Percentiles rank a stretch among this genome's conserved stretches.
phyloP scores from a whole-genome alignment of 2,888 invertebrate species.

The Podabrus alpinus region DNA sequence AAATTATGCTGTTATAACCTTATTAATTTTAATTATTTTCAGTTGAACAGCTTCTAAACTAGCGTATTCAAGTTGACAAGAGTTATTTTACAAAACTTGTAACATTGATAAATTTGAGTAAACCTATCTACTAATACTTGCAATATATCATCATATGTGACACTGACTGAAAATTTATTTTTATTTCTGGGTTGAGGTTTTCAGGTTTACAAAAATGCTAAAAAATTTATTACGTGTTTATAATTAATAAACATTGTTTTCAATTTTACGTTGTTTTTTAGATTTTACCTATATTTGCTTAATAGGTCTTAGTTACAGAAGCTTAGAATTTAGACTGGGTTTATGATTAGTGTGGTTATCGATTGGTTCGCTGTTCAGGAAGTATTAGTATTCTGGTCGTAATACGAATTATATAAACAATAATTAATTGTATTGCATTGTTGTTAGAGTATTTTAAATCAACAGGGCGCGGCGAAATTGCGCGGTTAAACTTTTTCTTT shows the following conservation, averaged over 20 bases:
- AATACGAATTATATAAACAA: background rate
- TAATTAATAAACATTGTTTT: background rate
- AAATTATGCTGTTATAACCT: background rate
- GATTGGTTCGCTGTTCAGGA: background rate
- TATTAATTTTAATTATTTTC: background rate
- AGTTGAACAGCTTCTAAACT: background rate
- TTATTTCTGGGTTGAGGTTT: background rate
- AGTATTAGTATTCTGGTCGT: background rate
- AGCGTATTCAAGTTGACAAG: background rate
- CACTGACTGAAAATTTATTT: background rate
- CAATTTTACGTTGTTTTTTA: background rate
- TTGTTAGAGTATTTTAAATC: background rate
- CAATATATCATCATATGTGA: background rate
- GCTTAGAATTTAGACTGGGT: background rate
- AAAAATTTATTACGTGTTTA: background rate
- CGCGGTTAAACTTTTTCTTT: background rate
- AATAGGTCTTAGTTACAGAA: too few relatives aligned
- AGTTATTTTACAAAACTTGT: background rate
- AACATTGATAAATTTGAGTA: background rate
- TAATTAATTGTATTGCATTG: background rate
- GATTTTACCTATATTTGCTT: too few relatives aligned
- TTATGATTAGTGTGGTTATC: background rate
- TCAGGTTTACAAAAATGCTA: background rate
- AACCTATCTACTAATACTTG: background rate
- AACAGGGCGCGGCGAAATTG: background rate